Percentiles rank a stretch among this genome's conserved stretches.
These are phyloP conservation scores for Eueides isabella DNA, from an alignment of 1,140 invertebrate genomes.

Conservation along the genomic window DNA sequence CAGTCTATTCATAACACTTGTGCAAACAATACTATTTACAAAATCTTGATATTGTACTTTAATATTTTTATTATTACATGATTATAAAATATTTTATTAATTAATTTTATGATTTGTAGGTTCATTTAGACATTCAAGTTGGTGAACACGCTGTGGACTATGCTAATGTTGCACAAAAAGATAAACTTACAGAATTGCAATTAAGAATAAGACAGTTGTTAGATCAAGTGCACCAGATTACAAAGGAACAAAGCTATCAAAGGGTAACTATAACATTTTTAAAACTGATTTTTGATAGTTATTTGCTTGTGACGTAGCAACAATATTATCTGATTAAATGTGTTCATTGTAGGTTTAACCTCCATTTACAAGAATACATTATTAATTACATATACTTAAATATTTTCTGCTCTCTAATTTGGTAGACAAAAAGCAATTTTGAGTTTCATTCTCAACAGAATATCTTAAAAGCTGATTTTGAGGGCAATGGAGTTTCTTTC, in stretches of 20 bases:
- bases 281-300: neutral
- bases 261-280: slow-evolving; percentile 84
- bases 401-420: too few relatives aligned
- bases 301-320: too few relatives aligned
- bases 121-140: slow-evolving; percentile 99
- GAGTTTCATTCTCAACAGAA: too few relatives aligned
- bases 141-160: slow-evolving; percentile 99
- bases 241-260: slow-evolving; percentile 99
- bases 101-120: slow-evolving; percentile 65
- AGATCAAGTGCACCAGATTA: slow-evolving; percentile 99
- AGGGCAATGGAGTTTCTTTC: too few relatives aligned
- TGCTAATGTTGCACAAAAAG: slow-evolving; percentile 97
- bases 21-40: neutral
- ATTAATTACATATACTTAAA: too few relatives aligned
- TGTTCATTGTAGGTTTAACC: too few relatives aligned
- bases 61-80: neutral
- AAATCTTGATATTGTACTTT: neutral
- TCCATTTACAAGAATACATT: too few relatives aligned
- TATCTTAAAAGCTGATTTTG: too few relatives aligned
- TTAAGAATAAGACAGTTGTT: slow-evolving; percentile 96
- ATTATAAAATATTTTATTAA: neutral
- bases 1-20: neutral
- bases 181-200: slow-evolving; percentile 98
- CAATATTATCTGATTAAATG: neutral
- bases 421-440: too few relatives aligned